These are phyloP conservation scores for Bradypodion pumilum DNA, from an alignment of 2,797 vertebrate genomes.

Conservation along the genomic window DNA sequence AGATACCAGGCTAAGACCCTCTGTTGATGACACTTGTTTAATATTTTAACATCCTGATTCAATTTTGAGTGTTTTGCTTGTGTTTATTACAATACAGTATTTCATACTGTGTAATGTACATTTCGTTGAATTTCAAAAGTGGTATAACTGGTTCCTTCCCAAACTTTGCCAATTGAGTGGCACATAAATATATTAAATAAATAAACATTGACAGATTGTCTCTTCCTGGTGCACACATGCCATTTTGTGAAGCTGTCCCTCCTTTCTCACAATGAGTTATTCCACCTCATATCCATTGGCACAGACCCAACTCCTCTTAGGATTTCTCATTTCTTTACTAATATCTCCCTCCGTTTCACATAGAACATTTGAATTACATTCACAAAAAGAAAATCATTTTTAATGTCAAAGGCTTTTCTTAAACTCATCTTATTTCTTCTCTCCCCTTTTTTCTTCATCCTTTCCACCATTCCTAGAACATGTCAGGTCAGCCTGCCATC, in stretches of 20 bases:
- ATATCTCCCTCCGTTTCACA: background rate
- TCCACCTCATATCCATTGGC: background rate
- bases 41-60: no score
- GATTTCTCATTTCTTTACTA: constrained; percentile 11
- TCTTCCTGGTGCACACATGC: background rate
- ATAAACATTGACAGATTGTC: background rate
- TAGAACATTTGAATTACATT: background rate
- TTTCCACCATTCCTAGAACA: constrained; percentile 10
- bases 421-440: background rate
- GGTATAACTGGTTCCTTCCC: no score
- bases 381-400: constrained; percentile 10
- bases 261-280: background rate
- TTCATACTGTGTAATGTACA: no score
- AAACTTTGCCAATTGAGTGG: no score
- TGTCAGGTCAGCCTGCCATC: constrained; percentile 17
- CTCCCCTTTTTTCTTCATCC: background rate
- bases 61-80: no score
- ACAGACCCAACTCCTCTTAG: rapidly evolving
- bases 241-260: background rate
- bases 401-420: background rate
- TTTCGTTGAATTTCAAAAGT: no score
- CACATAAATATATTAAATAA: no score
- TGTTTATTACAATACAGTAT: no score
- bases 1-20: no score
- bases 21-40: no score